Base-by-base conservation (phyloP, 2,888 invertebrate species). In the Polia nebulosa region DNA sequence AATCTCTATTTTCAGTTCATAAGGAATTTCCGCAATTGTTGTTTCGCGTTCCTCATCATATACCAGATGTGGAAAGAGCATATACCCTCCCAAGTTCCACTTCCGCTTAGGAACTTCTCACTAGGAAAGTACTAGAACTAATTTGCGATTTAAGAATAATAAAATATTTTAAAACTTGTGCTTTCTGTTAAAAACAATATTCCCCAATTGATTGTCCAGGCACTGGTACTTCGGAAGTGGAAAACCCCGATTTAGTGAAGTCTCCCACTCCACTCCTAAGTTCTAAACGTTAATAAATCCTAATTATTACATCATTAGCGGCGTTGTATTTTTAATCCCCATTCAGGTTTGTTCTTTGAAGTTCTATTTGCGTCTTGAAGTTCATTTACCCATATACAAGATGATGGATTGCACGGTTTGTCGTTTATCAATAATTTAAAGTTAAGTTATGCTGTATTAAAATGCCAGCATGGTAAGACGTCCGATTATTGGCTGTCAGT, bases 261-360 rank as follows among this genome's bases (percentile, higher is more conserved):
- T 55, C 27, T 56, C 32, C 47, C 45, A 53, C 34, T 39, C 47
- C 45, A 53, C 34, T 59, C 57, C 51, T 45, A 68, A 70, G 63
- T 55, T 72, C 59, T 78, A 66, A 77, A 72, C 32, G 52, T 63
- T 75, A 74, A 78, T 83, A 84, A 82, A 84, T 82, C 78, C 80
- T 76, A 80, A 83, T 84, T 84, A 72, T 73, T 80, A 70, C 68
- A 36, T 80, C 76, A 83, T 83, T 84, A 82, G 68, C 36, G 58
- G 32, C 27, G 61, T 58, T 77, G 68, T 84, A 81, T 78, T 79
- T 76, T 73, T 81, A 76, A 82, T 84, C 58, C 65, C 64, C 61
- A 53, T 75, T 76, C 72, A 57, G 47, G 70, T 59, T 75, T 69
- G 67, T 72, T 62, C 69, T 81, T 83, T 74, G 66, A 77, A 73